Evolutionary conservation across 2,888 invertebrate genomes (phyloP), one percentile per base, ranked within the genome.

Genomic region (Aporophyla lueneburgensis): DNA sequence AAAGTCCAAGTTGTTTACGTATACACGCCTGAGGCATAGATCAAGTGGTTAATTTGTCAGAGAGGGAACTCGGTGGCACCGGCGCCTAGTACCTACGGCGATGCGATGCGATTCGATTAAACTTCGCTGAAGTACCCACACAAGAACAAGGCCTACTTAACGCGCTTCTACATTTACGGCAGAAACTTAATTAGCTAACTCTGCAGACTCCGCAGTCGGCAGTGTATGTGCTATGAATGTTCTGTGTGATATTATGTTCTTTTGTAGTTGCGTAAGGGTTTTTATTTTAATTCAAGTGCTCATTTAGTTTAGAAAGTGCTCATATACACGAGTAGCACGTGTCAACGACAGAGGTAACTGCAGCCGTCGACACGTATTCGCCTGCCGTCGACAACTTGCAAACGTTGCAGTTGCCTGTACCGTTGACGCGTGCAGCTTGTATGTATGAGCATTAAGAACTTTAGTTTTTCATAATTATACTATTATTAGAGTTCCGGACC

Each of bases 1-100:
- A 93, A 92, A 92, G 89, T 88, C 87, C 80, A 90, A 92, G 92
- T 92, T 93, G 91, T 92, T 93, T 92, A 91, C 89, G 90, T 93
- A 92, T 89, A 92, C 90, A 89, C 88, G 92, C 92, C 92, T 89
- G 89, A 89, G 91, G 93, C 92, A 90, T 87, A 92, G 93, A 94
- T 93, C 95, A 95, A 95, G 94, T 94, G 94, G 93, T 92, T 95
- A 96, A 96, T 96, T 96, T 96, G 95, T 96, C 95, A 96, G 89
- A 90, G 90, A 93, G 91, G 90, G 92, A 94, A 96, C 91, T 94
- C 92, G 85, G 90, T 85, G 88, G 74, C 78, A 83, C 83, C 81
- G 85, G 88, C 90, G 90, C 91, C 92, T 92, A 88, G 90, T 88
- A 71, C 77, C 81, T 81, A 74, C 92, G 93, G 90, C 94, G 93